Evolutionary conservation across 1,140 invertebrate genomes (phyloP).

Genomic region (Temnothorax nylanderi): DNA sequence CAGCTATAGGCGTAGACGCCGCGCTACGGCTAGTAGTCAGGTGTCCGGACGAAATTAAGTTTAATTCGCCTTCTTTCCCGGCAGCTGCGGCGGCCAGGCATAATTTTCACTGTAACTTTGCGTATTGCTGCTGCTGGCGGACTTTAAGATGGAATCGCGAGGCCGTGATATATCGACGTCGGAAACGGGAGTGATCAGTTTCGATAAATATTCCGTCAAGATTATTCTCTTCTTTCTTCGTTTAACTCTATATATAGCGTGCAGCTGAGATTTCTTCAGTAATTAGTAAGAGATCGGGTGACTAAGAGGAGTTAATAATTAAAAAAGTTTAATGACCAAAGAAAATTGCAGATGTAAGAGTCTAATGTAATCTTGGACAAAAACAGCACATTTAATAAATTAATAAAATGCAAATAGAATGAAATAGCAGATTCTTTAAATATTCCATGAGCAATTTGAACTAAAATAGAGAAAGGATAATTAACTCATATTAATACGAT

Average conservation of each 20-base stretch:
- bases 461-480: neutral
- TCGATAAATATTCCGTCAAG: slow-evolving; percentile 22
- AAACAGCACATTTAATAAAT: slow-evolving; percentile 20
- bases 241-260: neutral
- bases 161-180: slow-evolving; percentile 39
- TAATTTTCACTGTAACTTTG: slow-evolving; percentile 63
- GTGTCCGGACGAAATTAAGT: slow-evolving; percentile 81
- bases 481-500: neutral
- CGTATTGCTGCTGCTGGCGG: slow-evolving; percentile 33
- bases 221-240: neutral
- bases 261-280: neutral
- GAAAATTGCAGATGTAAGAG: slow-evolving; percentile 24
- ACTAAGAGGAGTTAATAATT: slow-evolving; percentile 14
- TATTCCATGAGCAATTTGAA: neutral
- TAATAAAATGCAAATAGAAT: neutral
- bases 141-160: slow-evolving; percentile 49
- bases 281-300: slow-evolving; percentile 7
- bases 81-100: slow-evolving; percentile 62
- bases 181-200: slow-evolving; percentile 2
- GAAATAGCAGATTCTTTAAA: neutral
- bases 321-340: slow-evolving; percentile 34
- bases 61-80: slow-evolving; percentile 70
- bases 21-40: slow-evolving; percentile 70
- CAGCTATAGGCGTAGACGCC: slow-evolving; percentile 67
- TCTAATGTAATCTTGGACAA: neutral